Conservation (phyloP, 2,888 invertebrate species). For the Cerceris rybyensis region DNA sequence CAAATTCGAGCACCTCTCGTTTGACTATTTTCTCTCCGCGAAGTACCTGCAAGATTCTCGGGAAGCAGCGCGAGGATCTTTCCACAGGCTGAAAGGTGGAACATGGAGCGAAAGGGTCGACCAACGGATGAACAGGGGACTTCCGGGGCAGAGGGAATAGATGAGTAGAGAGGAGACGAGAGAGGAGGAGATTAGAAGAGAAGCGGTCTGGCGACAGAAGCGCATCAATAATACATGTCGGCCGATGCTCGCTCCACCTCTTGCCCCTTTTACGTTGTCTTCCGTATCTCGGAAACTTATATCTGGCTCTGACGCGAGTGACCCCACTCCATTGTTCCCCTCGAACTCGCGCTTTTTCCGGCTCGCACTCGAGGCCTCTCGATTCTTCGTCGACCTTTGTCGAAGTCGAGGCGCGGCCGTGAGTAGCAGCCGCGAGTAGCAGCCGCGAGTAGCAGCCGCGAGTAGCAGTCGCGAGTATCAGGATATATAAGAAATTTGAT, state of each 20-base stretch:
- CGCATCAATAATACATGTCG: slow-evolving; percentile 77
- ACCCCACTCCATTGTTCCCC: slow-evolving; percentile 61
- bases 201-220: slow-evolving; percentile 68
- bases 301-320: slow-evolving; percentile 73
- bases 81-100: not conserved
- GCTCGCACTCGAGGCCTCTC: slow-evolving; percentile 35
- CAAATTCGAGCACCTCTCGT: not conserved
- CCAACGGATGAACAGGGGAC: not conserved
- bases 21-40: not conserved
- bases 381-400: slow-evolving; percentile 16
- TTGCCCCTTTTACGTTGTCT: slow-evolving; percentile 59
- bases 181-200: slow-evolving; percentile 27
- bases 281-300: slow-evolving; percentile 68
- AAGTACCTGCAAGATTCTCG: not conserved
- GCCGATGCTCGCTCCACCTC: slow-evolving; percentile 57
- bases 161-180: not conserved
- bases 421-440: not conserved
- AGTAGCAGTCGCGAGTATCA: too few relatives aligned
- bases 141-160: too few relatives aligned
- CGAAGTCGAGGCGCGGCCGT: not conserved
- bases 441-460: not conserved
- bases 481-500: not conserved
- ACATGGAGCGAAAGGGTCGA: not conserved
- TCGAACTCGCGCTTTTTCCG: not conserved
- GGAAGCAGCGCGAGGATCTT: not conserved